Evolutionary conservation across 2,888 invertebrate genomes (phyloP).

Genomic region (Biston betularia): DNA sequence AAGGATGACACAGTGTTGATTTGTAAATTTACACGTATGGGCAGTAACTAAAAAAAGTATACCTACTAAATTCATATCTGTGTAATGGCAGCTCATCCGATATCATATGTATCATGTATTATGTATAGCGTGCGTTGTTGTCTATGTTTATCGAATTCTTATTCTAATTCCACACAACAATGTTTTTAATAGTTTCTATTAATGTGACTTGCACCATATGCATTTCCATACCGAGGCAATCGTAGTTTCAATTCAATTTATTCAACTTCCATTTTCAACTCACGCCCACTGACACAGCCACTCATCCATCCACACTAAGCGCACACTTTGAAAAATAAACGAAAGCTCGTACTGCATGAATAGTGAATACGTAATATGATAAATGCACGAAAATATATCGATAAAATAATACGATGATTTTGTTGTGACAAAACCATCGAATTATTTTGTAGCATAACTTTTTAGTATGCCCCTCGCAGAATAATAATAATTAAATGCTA

Average conservation of each 20-base stretch:
- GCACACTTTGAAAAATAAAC: constrained; percentile 65
- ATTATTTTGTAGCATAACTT: neutral
- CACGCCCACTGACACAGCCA: constrained; percentile 66
- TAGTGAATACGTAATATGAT: constrained; percentile 70
- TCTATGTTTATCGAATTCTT: constrained; percentile 39
- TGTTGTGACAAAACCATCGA: neutral
- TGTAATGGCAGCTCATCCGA: too few relatives aligned
- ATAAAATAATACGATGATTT: neutral
- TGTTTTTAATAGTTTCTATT: constrained; percentile 31
- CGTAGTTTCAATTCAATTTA: constrained; percentile 77
- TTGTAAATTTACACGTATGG: too few relatives aligned
- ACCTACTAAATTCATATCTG: too few relatives aligned
- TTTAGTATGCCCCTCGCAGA: too few relatives aligned
- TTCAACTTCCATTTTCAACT: constrained; percentile 72
- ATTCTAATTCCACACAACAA: constrained; percentile 52
- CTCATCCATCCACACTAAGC: constrained; percentile 65
- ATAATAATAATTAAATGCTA: too few relatives aligned
- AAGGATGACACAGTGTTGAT: too few relatives aligned
- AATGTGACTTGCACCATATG: constrained; percentile 51
- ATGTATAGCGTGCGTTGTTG: neutral
- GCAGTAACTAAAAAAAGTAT: too few relatives aligned
- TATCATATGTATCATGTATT: too few relatives aligned
- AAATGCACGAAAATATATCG: constrained; percentile 24
- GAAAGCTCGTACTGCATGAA: constrained; percentile 68
- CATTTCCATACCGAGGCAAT: constrained; percentile 69